Conservation (phyloP, 2,888 invertebrate species). For the Melinaea marsaeus region DNA sequence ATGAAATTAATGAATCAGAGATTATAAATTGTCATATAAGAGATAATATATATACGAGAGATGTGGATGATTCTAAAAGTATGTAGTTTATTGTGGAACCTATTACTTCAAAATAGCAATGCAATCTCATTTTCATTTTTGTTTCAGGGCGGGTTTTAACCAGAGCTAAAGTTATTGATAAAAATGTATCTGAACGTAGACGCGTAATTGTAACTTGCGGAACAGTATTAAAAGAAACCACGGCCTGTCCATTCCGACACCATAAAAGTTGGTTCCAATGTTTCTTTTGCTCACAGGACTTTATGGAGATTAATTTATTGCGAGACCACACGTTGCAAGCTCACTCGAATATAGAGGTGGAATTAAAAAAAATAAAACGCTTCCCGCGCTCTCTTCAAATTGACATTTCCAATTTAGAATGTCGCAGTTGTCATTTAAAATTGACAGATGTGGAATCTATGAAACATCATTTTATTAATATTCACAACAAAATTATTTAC, state of each 20-base stretch:
- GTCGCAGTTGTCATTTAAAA: slow-evolving; percentile 51
- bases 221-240: slow-evolving; percentile 54
- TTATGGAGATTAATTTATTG: slow-evolving; percentile 56
- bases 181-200: slow-evolving; percentile 58
- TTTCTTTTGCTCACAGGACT: slow-evolving; percentile 61
- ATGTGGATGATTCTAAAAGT: slow-evolving; percentile 6
- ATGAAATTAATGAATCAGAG: slow-evolving; percentile 8
- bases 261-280: slow-evolving; percentile 70
- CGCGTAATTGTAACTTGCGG: slow-evolving; percentile 55
- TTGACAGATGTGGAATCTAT: slow-evolving; percentile 53
- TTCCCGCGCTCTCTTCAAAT: slow-evolving; percentile 65
- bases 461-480: slow-evolving; percentile 48
- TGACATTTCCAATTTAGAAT: slow-evolving; percentile 62
- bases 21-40: slow-evolving; percentile 7
- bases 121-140: slow-evolving; percentile 11
- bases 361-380: slow-evolving; percentile 58
- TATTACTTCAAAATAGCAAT: neutral
- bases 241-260: slow-evolving; percentile 66
- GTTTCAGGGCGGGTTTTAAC: slow-evolving; percentile 35
- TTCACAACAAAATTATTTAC: slow-evolving; percentile 52
- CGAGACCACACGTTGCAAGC: slow-evolving; percentile 45
- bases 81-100: slow-evolving; percentile 1
- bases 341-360: slow-evolving; percentile 49
- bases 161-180: slow-evolving; percentile 31
- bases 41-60: slow-evolving; percentile 2